phyloP scores from a whole-genome alignment of 2,797 vertebrate genomes.

The Sebastes hubbsi region DNA sequence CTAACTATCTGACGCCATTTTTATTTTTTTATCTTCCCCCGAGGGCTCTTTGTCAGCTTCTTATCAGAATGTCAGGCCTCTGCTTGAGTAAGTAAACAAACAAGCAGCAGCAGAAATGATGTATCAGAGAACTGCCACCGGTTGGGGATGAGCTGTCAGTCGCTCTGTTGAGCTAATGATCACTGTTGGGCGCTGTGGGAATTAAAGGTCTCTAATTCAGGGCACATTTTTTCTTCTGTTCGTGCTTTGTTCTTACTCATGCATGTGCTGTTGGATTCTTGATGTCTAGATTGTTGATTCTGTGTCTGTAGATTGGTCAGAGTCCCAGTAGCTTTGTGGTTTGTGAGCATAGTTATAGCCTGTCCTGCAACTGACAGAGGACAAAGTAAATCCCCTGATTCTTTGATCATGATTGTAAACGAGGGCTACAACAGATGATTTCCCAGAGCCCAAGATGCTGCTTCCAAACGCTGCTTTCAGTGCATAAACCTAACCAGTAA shows the following conservation, averaged over 20 bases:
- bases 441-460: not conserved
- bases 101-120: conserved; percentile 71
- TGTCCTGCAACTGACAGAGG: not conserved
- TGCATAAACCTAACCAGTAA: not conserved
- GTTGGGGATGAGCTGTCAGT: conserved; percentile 75
- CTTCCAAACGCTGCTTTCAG: not conserved
- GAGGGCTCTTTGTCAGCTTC: conserved; percentile 73
- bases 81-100: conserved; percentile 80
- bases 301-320: not conserved
- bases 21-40: conserved; percentile 61
- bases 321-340: not conserved
- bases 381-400: not conserved
- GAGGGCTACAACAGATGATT: not conserved
- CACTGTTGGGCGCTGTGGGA: conserved; percentile 67
- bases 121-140: conserved; percentile 72
- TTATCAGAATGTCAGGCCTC: conserved; percentile 76
- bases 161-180: conserved; percentile 79
- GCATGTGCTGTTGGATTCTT: conserved; percentile 21
- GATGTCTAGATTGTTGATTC: not conserved
- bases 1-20: conserved; percentile 69
- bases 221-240: conserved; percentile 34
- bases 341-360: not conserved
- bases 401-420: not conserved
- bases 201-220: conserved; percentile 68
- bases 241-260: conserved; percentile 12